Percentiles rank a stretch among this genome's conserved stretches.
Evolutionary conservation across 2,113 vertebrate genomes (phyloP).

Genomic region (Daphoenositta chrysoptera): DNA sequence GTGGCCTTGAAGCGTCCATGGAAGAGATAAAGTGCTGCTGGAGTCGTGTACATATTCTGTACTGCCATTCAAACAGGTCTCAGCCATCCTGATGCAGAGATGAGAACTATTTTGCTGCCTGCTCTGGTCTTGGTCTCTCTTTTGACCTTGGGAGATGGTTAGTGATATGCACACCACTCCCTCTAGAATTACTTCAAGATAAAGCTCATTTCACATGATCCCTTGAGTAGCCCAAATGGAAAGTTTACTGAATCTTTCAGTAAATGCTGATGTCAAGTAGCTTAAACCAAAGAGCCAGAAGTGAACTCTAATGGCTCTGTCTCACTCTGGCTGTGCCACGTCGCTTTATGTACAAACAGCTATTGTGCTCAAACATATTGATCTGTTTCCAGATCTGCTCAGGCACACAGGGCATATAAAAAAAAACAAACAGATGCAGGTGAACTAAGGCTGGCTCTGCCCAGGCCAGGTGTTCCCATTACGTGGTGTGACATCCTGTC

Average conservation of each 20-base stretch:
- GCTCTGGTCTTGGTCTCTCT: not conserved
- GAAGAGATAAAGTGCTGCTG: not conserved
- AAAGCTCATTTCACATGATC: not conserved
- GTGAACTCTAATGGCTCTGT: not conserved
- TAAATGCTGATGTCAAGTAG: not conserved
- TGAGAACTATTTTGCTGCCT: not conserved
- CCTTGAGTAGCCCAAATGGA: not conserved
- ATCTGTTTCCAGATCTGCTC: not conserved
- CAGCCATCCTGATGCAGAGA: not conserved
- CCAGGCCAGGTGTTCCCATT: not conserved
- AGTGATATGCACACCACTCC: not conserved
- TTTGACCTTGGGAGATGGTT: not conserved
- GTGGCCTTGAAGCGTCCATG: not conserved
- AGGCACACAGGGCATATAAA: not conserved
- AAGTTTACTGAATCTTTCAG: not conserved
- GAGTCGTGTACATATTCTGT: fast-evolving
- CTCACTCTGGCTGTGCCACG: not conserved
- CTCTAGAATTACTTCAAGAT: not conserved
- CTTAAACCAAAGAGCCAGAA: not conserved
- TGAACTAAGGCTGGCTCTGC: not conserved
- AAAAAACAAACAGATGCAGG: not conserved
- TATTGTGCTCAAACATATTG: not conserved
- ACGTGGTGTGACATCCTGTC: fast-evolving
- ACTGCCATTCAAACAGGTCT: not conserved
- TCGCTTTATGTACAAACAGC: not conserved